Evolutionary conservation across 64 coral and sea anemone species (phyloP), one percentile per base, ranked within the genome.

Genomic region (Actinia equina): DNA sequence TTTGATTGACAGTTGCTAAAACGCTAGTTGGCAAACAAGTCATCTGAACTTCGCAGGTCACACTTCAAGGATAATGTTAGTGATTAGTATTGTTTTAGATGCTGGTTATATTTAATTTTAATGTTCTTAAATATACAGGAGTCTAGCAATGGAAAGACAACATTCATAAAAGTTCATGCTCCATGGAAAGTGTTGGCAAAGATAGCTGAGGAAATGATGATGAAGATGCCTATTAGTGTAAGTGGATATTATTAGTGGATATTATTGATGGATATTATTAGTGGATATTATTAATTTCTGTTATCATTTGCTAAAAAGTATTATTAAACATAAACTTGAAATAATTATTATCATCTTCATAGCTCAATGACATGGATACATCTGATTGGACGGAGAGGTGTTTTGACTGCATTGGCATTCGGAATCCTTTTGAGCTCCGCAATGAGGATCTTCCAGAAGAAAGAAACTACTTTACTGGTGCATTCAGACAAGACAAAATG

Each of bases 211-310:
- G 92, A 98, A 80, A 98, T 98, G 95, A 70, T 92, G 17, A 98
- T 98, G 95, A 98, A 94, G 80, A 98, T 98, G 95, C 95, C 95
- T 2, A 98, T 94, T 18, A 92, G 59, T 83, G 95, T 98, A 89
- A 45, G 94, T 61, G 26, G 37, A 69, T 78, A 6, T 43, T 12
- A 25, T 52, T n/a, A 19, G 6, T 1, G 0, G n/a, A 6, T n/a
- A 65, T n/a, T 10, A 65, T 52, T n/a, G 3, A 1, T 1, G 0
- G n/a, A 6, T n/a, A 65, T n/a, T 10, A 65, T n/a, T n/a, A n/a
- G n/a, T n/a, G n/a, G n/a, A n/a, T n/a, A n/a, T n/a, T n/a, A n/a
- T n/a, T n/a, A n/a, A 19, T 11, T 53, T 11, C 11, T 53, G 52
- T 53, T 4, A 4, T 53, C 52, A n/a, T n/a, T n/a, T 53, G 52